Base-by-base conservation (phyloP, 2,888 invertebrate species). In the Nephrocerus scutellatus region DNA sequence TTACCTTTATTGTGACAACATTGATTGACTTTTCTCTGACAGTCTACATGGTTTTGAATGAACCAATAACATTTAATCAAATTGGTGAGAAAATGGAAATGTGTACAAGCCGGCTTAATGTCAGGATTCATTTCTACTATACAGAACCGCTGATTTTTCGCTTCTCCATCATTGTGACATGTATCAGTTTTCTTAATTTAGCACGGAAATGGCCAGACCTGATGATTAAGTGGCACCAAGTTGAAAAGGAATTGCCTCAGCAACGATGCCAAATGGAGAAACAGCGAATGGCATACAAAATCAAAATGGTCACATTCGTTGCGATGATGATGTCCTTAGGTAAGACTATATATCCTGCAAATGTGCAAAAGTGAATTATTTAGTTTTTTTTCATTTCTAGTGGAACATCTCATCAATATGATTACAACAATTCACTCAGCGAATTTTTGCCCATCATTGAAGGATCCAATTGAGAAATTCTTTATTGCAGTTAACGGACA, bases 181-280 rank as follows among this genome's bases (percentile, higher is more conserved):
- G 54, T 6, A 21, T 55, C 1, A 54, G 50, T 26, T 72, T 75
- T 31, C 55, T 75, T 6, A 62, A 59, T 41, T 55, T 77, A 45
- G 74, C 75, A 0, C 63, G 60, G 19, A 60, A 70, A 36, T 77
- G 76, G 76, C 74, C 74, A 3, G 53, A 51, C 12, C 56, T 77
- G 19, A 70, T 72, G 55, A 36, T 57, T 31, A 57, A 66, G 16
- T 75, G 75, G 75, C 59, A 68, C 31, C 60, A 65, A 38, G 58
- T 72, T 16, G 74, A 75, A 48, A 57, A 60, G 2, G 63, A 70
- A 47, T 52, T 73, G 37, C 68, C 66, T 3, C 52, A 39, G 26
- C 60, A 59, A 41, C 48, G 42, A 8, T 51, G 57, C 3, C 62
- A 60, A 44, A 40, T 48, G 22, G 59, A 62, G n/a, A 69, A 65